Evolutionary conservation across 2,888 invertebrate genomes (phyloP).

Genomic region (Ichneumon xanthorius): DNA sequence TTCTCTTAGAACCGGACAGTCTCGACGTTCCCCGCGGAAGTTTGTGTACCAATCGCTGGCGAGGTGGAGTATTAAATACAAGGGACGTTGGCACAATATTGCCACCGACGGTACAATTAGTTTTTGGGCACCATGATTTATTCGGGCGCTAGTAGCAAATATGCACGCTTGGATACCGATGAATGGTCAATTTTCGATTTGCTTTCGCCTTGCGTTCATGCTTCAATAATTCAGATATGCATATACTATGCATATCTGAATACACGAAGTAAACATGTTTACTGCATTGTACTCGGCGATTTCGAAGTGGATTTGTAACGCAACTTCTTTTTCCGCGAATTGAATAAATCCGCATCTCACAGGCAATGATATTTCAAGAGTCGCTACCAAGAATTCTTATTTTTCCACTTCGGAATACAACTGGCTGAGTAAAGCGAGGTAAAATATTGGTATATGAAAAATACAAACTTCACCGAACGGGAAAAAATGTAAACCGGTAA

Average conservation of each 20-base stretch:
- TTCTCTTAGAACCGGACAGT: background rate
- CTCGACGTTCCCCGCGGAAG: background rate
- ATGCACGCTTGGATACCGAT: background rate
- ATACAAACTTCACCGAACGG: background rate
- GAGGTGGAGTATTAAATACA: background rate
- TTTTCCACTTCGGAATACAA: no score
- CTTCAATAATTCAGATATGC: no score
- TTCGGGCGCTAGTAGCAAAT: background rate
- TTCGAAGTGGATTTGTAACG: background rate
- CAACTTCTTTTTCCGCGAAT: background rate
- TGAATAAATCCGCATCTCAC: background rate
- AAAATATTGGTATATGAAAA: no score
- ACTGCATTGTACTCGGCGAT: background rate
- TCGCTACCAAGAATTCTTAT: no score
- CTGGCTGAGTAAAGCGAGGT: no score
- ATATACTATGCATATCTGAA: background rate
- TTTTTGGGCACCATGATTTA: background rate
- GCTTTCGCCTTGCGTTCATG: background rate
- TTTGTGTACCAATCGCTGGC: background rate
- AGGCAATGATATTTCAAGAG: background rate
- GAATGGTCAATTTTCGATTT: background rate
- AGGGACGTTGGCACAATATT: background rate
- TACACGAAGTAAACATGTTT: background rate
- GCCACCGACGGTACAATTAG: background rate
- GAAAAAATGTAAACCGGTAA: background rate